phyloP scores from a whole-genome alignment of 2,113 vertebrate genomes.

The Barbus barbus region DNA sequence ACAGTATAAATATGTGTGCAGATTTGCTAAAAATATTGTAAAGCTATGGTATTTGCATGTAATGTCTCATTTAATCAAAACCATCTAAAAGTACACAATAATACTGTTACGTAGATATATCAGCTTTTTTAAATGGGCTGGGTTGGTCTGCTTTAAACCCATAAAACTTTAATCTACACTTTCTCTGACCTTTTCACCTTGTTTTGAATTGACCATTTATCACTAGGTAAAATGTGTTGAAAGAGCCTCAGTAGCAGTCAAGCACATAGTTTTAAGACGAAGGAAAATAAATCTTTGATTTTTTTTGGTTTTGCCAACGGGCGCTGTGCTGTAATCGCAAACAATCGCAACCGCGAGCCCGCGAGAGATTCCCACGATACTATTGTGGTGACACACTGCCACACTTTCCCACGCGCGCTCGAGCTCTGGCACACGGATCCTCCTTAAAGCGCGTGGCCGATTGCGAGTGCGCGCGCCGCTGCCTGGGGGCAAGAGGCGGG shows the following conservation, averaged over 20 bases:
- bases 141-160: not conserved
- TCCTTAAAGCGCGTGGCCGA: conserved; percentile 61
- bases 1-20: not conserved
- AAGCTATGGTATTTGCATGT: not conserved
- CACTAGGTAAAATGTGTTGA: not conserved
- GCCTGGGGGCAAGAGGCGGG: conserved; percentile 71
- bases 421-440: conserved; percentile 27
- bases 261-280: not conserved
- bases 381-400: conserved; percentile 74
- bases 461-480: conserved; percentile 57
- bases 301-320: not conserved
- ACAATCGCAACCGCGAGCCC: conserved; percentile 9
- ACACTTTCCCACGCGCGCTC: conserved; percentile 77
- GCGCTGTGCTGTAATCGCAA: not conserved
- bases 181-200: not conserved
- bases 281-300: not conserved
- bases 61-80: not conserved
- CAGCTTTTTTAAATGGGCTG: not conserved
- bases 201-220: too few relatives aligned
- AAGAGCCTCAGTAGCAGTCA: not conserved
- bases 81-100: not conserved
- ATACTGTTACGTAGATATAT: not conserved
- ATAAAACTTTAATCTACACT: not conserved
- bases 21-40: not conserved
- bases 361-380: conserved; percentile 66